Evolutionary conservation across 2,797 vertebrate genomes (phyloP), one percentile per base, ranked within the genome.

Genomic region (Pelobates cultripes): DNA sequence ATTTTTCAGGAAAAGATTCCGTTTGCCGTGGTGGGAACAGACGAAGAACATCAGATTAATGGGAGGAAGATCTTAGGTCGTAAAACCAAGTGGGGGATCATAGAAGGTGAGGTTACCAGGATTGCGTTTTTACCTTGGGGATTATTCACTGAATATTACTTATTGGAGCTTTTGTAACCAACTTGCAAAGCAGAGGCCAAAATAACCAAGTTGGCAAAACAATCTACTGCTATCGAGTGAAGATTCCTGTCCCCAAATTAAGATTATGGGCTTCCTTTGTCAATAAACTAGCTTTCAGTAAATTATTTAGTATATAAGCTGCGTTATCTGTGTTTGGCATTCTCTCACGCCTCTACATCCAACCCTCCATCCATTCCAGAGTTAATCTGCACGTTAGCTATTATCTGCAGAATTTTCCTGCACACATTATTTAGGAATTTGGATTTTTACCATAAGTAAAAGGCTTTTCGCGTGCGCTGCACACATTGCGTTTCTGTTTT

Each of bases 61-160:
- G 97, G 97, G 79, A 97, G 94, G 89, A 94, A 94, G 73, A 95
- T 99, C 81, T 90, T 99, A 87, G 97, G 97, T 74, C 94, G 97
- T 64, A 98, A 98, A 90, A 99, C 97, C 66, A 98, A 97, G 88
- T 99, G 97, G 97, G 97, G 97, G 66, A 93, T 98, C 87, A 94
- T 99, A 7, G 97, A 99, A 96, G 97, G 97, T 98, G 86, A 93
- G 90, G 0, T 0, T 43, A 12, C n/a, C 68, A 10, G 13, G 14
- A 41, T 7, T 17, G 12, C 9, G n/a, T 6, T 51, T 51, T 0
- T 6, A 10, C 10, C 40, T n/a, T 15, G 12, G 41, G 45, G 45
- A 1, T 47, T 47, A 47, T 47, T 10, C 9, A 10, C 45, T 28
- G 1, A 28, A 28, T 28, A 28, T 28, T 28, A 28, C 2, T 28